Evolutionary conservation across 2,113 vertebrate genomes (phyloP).

Genomic region (Geococcyx californianus): DNA sequence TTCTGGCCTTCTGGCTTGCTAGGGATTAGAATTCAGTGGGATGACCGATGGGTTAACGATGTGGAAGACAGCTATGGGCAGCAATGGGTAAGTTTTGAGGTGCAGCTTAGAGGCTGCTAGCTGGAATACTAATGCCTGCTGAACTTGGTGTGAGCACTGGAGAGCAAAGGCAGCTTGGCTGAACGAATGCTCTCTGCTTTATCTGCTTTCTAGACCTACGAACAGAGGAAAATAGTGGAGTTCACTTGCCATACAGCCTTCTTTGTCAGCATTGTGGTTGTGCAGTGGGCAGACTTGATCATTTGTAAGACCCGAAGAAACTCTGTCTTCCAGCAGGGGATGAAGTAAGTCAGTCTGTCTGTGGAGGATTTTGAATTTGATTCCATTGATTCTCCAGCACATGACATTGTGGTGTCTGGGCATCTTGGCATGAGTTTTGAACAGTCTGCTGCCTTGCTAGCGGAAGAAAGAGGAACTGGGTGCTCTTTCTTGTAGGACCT

Average conservation of each 20-base stretch:
- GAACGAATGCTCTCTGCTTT: background rate
- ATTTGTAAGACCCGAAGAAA: conserved; percentile 90
- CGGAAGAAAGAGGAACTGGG: background rate
- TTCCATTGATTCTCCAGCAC: background rate
- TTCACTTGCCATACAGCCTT: conserved; percentile 90
- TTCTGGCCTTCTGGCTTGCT: conserved; percentile 79
- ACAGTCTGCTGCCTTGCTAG: background rate
- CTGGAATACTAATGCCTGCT: background rate
- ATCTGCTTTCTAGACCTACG: conserved; percentile 77
- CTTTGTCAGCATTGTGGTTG: conserved; percentile 88
- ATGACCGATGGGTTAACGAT: conserved; percentile 82
- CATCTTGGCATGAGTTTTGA: background rate
- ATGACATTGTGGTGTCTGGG: background rate
- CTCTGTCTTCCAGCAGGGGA: conserved; percentile 89
- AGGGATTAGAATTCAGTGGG: conserved; percentile 82
- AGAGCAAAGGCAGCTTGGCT: background rate
- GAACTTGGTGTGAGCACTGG: background rate
- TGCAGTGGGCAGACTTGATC: conserved; percentile 89
- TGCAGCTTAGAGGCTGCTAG: background rate
- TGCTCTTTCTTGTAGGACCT: background rate
- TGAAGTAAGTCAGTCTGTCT: conserved; percentile 79
- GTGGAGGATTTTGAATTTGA: background rate
- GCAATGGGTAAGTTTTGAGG: conserved; percentile 79
- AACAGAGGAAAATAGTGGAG: conserved; percentile 89
- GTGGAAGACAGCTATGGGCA: conserved; percentile 87